A percentile compares a stretch with the other conserved stretches of the same genome.
phyloP scores from a whole-genome alignment of 2,888 invertebrate genomes.

The Abrostola triplasia region DNA sequence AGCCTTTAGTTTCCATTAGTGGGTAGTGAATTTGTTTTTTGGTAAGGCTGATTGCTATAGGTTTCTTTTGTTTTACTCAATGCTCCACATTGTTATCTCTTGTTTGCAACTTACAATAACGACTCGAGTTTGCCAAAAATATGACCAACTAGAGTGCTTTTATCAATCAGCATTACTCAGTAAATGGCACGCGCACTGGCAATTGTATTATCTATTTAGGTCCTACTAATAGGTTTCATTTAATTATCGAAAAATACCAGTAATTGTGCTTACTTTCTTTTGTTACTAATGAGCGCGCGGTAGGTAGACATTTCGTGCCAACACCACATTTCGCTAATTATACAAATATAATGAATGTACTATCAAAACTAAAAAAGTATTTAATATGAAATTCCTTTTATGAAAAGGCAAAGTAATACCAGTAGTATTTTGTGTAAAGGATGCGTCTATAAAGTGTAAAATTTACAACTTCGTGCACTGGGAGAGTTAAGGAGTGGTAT shows the following conservation, averaged over 20 bases:
- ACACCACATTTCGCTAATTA: conserved; percentile 41
- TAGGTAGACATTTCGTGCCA: conserved; percentile 48
- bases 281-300: conserved; percentile 9
- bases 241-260: conserved; percentile 29
- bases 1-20: neutral
- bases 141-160: conserved; percentile 16
- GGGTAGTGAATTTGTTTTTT: neutral
- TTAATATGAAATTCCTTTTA: conserved; percentile 36
- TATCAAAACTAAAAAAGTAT: conserved; percentile 20
- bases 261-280: conserved; percentile 33
- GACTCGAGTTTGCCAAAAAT: conserved; percentile 3
- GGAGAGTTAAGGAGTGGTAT: conserved; percentile 64
- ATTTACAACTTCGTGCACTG: conserved; percentile 69
- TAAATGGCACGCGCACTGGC: conserved; percentile 5
- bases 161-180: neutral
- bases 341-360: conserved; percentile 27
- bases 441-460: conserved; percentile 65
- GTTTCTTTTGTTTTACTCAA: neutral
- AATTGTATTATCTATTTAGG: conserved; percentile 11
- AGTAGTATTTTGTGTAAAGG: conserved; percentile 37
- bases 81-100: conserved; percentile 2
- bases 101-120: neutral
- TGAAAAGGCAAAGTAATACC: conserved; percentile 37
- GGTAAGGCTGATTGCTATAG: neutral
- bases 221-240: conserved; percentile 4